These are phyloP conservation scores for Spea hammondii DNA, from an alignment of 2,797 vertebrate genomes.

Conservation along the genomic window DNA sequence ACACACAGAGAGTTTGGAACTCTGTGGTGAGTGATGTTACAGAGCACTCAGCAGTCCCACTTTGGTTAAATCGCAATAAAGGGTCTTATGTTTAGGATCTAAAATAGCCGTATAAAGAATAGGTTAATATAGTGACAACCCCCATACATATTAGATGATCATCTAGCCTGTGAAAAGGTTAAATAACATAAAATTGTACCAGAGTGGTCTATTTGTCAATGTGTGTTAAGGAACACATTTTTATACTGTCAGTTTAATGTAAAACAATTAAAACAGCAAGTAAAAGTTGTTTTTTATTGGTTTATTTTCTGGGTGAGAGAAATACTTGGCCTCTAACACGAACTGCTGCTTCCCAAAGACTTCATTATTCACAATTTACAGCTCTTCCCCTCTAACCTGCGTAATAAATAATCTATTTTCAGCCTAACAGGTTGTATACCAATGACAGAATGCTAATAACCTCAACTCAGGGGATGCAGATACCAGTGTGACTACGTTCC, in stretches of 20 bases:
- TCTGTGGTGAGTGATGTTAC: too few species aligned
- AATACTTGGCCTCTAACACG: conserved; percentile 24
- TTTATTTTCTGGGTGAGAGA: conserved; percentile 13
- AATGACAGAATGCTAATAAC: conserved; percentile 34
- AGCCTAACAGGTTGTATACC: background rate
- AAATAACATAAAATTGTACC: background rate
- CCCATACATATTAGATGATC: too few species aligned
- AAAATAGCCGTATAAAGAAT: too few species aligned
- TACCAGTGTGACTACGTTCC: conserved; percentile 7
- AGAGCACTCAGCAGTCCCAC: too few species aligned
- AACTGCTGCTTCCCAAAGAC: conserved; percentile 12
- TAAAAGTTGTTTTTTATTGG: conserved; percentile 12
- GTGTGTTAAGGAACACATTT: background rate
- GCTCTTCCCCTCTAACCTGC: conserved; percentile 1
- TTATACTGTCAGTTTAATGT: conserved; percentile 25
- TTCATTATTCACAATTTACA: background rate
- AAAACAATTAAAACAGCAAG: conserved; percentile 38
- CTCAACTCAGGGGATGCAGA: conserved; percentile 11
- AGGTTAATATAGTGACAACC: background rate
- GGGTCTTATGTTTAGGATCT: too few species aligned
- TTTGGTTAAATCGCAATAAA: too few species aligned
- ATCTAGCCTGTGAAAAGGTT: conserved; percentile 1
- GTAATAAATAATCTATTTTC: conserved; percentile 25
- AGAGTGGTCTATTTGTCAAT: conserved; percentile 9
- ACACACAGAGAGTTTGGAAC: too few species aligned